Base-by-base conservation (phyloP, 2,797 vertebrate species). In the Zenarchopterus dispar region DNA sequence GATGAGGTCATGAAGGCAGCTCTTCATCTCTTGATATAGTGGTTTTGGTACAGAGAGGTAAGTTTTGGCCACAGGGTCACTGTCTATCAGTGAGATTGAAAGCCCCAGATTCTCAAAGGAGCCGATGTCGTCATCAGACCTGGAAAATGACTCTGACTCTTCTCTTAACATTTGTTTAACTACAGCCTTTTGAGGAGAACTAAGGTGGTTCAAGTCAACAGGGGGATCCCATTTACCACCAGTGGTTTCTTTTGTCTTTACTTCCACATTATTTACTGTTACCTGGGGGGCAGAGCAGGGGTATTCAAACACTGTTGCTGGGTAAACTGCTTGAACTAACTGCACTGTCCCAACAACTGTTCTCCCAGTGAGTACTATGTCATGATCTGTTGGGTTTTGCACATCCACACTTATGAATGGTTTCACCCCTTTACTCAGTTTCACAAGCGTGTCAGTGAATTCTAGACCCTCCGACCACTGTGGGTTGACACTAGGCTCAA, bases 131-230 rank as follows among this genome's bases (percentile, higher is more conserved):
- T 41, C 39, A 41, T 41, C 39, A 11, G 39, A 5, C 3, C 13
- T 8, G 1, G 39, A 41, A 11, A 41, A 41, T 8, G 39, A 41
- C 6, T 41, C 24, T 31, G 55, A 57, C 55, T 57, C 42, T 7
- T 55, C 52, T 23, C 52, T 57, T 31, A 46, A 16, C 55, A 45
- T 45, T 6, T 57, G 53, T 42, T 18, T 17, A n/a, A 55, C 53
- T 7, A 55, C n/a, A 1, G 24, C 7, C 7, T 19, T 55, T 42
- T 55, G 19, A 10, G 21, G 3, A 2, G 15, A 2, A n/a, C 7
- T 55, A 9, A 42, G 22, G 6, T 55, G 53, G 39, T 23, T 39
- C 16, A 42, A 11, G 8, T 42, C 22, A 42, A 55, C 36, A 42
- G 51, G 51, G 1, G 31, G 51, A 18, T 21, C 31, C 31, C 51